These are phyloP conservation scores for Thumatha senex DNA, from an alignment of 2,888 invertebrate species.

Conservation along the genomic window DNA sequence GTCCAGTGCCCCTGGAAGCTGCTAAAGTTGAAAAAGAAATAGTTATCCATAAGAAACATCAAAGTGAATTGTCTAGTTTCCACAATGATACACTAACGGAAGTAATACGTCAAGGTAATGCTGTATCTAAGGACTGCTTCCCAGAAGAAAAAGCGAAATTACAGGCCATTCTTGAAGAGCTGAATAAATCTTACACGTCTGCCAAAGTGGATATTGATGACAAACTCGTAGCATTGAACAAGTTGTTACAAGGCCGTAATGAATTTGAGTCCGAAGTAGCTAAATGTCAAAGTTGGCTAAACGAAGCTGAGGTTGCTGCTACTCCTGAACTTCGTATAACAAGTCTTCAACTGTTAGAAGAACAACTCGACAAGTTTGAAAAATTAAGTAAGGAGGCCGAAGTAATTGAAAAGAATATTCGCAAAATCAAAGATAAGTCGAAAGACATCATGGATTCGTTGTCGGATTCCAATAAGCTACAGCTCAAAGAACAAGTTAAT, in stretches of 20 bases:
- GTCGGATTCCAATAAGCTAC: slow-evolving; percentile 93
- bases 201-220: slow-evolving; percentile 89
- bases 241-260: slow-evolving; percentile 89
- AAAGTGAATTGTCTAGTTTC: slow-evolving; percentile 90
- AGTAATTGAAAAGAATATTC: slow-evolving; percentile 87
- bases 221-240: slow-evolving; percentile 87
- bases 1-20: slow-evolving; percentile 91
- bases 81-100: slow-evolving; percentile 89
- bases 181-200: slow-evolving; percentile 88
- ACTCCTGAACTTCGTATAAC: slow-evolving; percentile 91
- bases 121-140: slow-evolving; percentile 91
- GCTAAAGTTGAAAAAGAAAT: slow-evolving; percentile 93
- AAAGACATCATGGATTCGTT: slow-evolving; percentile 91
- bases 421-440: slow-evolving; percentile 90
- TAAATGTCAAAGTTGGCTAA: slow-evolving; percentile 93
- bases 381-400: slow-evolving; percentile 90
- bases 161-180: slow-evolving; percentile 86
- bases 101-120: slow-evolving; percentile 89
- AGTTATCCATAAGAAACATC: slow-evolving; percentile 88
- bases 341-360: slow-evolving; percentile 92
- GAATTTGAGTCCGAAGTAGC: slow-evolving; percentile 92
- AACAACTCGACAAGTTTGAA: slow-evolving; percentile 94
- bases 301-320: slow-evolving; percentile 94
- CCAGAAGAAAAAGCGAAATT: slow-evolving; percentile 86
- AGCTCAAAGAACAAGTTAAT: slow-evolving; percentile 91